These are phyloP conservation scores for Mechanitis messenoides DNA, from an alignment of 2,888 invertebrate species.

Conservation along the genomic window DNA sequence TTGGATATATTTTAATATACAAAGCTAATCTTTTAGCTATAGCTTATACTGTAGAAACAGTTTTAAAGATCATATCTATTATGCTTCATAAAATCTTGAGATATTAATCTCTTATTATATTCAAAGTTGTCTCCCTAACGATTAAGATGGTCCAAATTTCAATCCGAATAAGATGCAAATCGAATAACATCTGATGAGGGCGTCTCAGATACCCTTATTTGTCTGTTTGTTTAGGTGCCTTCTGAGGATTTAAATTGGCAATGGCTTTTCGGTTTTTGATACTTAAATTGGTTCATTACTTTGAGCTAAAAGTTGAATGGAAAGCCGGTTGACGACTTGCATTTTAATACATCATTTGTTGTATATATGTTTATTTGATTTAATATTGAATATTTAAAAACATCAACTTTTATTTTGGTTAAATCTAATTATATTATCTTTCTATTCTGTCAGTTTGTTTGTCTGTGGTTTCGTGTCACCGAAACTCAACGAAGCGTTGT, in stretches of 20 bases:
- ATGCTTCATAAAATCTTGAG: constrained; percentile 11
- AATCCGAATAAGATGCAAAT: constrained; percentile 34
- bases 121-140: constrained; percentile 21
- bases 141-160: constrained; percentile 28
- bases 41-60: neutral
- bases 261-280: constrained; percentile 37
- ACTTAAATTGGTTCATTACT: constrained; percentile 50
- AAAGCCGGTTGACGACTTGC: constrained; percentile 9
- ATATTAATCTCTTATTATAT: constrained; percentile 16
- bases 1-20: constrained; percentile 1
- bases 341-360: neutral
- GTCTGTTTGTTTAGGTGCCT: constrained; percentile 38
- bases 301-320: constrained; percentile 28
- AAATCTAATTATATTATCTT: too few relatives aligned
- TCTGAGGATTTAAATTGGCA: constrained; percentile 39
- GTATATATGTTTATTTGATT: too few relatives aligned
- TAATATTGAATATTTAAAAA: too few relatives aligned
- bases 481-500: too few relatives aligned
- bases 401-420: too few relatives aligned
- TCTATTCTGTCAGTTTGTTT: too few relatives aligned
- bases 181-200: constrained; percentile 44
- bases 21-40: too few relatives aligned
- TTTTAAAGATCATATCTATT: neutral
- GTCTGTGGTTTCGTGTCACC: too few relatives aligned
- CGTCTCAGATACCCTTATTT: constrained; percentile 38